Percentiles rank a stretch among this genome's conserved stretches.
Conservation (phyloP, 2,888 invertebrate species). For the Mantis religiosa region DNA sequence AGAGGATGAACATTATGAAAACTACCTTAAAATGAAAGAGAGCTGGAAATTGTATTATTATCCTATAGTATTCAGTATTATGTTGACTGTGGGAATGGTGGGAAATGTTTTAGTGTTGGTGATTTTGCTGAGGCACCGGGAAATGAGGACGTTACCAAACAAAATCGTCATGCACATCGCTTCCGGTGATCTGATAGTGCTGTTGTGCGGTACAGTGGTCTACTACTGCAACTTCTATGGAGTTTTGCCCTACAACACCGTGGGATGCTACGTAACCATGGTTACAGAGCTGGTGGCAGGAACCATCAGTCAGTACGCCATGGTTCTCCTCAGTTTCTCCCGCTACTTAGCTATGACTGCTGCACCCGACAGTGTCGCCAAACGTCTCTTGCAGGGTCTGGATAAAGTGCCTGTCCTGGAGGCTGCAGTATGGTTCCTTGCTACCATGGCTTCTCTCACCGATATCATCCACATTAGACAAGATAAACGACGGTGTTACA, state of each 20-base stretch:
- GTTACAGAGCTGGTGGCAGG: not conserved
- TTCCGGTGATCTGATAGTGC: not conserved
- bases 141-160: not conserved
- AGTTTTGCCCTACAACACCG: not conserved
- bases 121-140: not conserved
- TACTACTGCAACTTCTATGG: not conserved
- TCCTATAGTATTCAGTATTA: not conserved
- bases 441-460: not conserved
- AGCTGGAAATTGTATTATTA: not conserved
- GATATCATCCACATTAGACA: not conserved
- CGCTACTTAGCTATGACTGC: not conserved
- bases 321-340: not conserved
- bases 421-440: not conserved
- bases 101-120: not conserved
- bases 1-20: not conserved
- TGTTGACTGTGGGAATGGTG: not conserved
- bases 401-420: not conserved
- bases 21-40: not conserved
- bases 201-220: not conserved
- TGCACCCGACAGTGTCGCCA: not conserved
- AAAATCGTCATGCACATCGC: not conserved
- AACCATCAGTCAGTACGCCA: not conserved
- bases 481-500: not conserved
- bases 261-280: not conserved
- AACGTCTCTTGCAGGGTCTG: not conserved